Percentiles rank a stretch among this genome's conserved stretches.
Conservation (phyloP, 2,888 invertebrate genomes). For the Chloroclysta siterata region DNA sequence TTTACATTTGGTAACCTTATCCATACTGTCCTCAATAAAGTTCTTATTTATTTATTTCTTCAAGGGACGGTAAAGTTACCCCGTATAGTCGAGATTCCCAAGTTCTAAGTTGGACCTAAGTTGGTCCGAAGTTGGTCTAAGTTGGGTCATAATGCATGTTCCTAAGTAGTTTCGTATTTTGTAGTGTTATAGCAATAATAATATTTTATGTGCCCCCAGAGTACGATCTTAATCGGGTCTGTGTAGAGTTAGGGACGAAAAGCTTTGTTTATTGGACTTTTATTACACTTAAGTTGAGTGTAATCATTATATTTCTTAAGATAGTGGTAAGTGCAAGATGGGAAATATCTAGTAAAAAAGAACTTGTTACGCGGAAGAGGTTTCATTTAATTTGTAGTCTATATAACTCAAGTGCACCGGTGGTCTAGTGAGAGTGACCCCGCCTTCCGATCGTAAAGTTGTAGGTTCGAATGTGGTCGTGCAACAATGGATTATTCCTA, state of each 20-base stretch:
- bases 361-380: too few species aligned
- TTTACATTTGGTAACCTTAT: too few species aligned
- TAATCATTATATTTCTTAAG: background rate
- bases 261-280: slow-evolving; percentile 1
- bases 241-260: slow-evolving; percentile 1
- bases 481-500: too few species aligned
- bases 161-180: slow-evolving; percentile 15
- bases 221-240: slow-evolving; percentile 13
- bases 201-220: slow-evolving; percentile 10
- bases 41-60: too few species aligned
- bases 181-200: slow-evolving; percentile 15
- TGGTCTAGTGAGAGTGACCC: too few species aligned
- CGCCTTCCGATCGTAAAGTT: too few species aligned
- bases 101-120: slow-evolving; percentile 19
- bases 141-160: slow-evolving; percentile 11
- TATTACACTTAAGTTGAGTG: background rate
- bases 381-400: too few species aligned
- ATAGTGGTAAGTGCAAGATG: background rate
- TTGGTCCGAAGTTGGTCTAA: slow-evolving; percentile 18
- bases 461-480: too few species aligned
- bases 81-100: slow-evolving; percentile 13
- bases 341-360: background rate
- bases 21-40: too few species aligned
- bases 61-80: slow-evolving; percentile 6
- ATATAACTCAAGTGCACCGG: too few species aligned